These are phyloP conservation scores for Netelia fuscicornis DNA, from an alignment of 2,888 invertebrate species.

Conservation along the genomic window DNA sequence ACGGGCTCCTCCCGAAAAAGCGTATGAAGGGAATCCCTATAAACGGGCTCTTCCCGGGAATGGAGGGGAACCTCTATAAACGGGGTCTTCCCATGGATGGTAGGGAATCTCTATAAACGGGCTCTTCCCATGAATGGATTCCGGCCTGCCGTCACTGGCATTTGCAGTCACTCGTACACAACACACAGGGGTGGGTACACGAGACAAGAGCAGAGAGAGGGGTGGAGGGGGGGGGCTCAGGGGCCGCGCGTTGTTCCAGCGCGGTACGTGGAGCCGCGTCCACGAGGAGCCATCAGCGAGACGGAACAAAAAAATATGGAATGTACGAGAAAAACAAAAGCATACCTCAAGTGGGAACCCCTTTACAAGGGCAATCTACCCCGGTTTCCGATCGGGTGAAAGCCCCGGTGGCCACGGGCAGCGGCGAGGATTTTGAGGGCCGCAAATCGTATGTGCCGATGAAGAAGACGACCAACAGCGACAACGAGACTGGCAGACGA, in stretches of 20 bases:
- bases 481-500: not conserved
- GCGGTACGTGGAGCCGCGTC: no score
- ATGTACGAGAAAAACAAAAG: not conserved
- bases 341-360: not conserved
- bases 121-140: no score
- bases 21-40: not conserved
- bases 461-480: not conserved
- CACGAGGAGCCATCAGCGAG: no score
- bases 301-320: not conserved
- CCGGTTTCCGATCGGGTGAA: not conserved
- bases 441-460: not conserved
- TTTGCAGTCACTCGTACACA: no score
- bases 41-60: not conserved
- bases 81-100: no score
- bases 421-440: not conserved
- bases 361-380: not conserved
- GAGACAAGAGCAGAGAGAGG: no score
- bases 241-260: no score
- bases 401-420: constrained; percentile 1
- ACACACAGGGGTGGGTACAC: no score
- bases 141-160: no score
- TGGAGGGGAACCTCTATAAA: no score
- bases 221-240: no score
- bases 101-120: no score
- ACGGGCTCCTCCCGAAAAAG: not conserved